Evolutionary conservation across 2,113 vertebrate genomes (phyloP), one percentile per base, ranked within the genome.

Genomic region (Aramus guarauna): DNA sequence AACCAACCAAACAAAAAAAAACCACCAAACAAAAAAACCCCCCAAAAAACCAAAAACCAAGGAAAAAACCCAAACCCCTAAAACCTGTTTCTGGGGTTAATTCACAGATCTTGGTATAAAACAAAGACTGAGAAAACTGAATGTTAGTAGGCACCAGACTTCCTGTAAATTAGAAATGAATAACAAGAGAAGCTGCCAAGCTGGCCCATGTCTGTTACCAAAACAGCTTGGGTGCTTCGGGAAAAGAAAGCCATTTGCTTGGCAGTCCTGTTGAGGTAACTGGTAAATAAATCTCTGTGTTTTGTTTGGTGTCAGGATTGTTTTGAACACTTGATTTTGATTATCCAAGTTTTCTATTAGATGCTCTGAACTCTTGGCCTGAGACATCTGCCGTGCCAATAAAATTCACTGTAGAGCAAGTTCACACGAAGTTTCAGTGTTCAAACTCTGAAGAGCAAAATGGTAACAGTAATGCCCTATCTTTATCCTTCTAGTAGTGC

Each of bases 231-330:
- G 45, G 50, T 56, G 12, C 45, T 92, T 93, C 37, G 17, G 9
- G 34, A 2, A 1, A 3, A 55, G 50, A 79, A 60, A 72, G 6
- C 11, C n/a, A 9, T 48, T 81, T 60, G 12, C 68, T 96, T 92
- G 67, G 74, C 71, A 92, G 78, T 88, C 59, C n/a, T 71, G 11
- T 91, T 71, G 78, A 93, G 78, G 78, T 71, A 91, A 97, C 58
- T 9, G 20, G 43, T 80, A 90, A 93, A 74, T 47, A 74, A 89
- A 89, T 48, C 9, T 77, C 11, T 2, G 0, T 73, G 36, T 91
- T 91, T 96, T 19, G 5, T 87, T 81, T 92, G 53, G 62, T 87
- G 41, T 77, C 47, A 60, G 55, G 41, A 50, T 74, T 84, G 24
- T 84, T 94, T 91, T 84, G 59, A 80, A 24, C 43, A 37, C 23